Evolutionary conservation across 2,113 vertebrate species (phyloP), one percentile per base, ranked within the genome.

Genomic region (Kryptolebias marmoratus): DNA sequence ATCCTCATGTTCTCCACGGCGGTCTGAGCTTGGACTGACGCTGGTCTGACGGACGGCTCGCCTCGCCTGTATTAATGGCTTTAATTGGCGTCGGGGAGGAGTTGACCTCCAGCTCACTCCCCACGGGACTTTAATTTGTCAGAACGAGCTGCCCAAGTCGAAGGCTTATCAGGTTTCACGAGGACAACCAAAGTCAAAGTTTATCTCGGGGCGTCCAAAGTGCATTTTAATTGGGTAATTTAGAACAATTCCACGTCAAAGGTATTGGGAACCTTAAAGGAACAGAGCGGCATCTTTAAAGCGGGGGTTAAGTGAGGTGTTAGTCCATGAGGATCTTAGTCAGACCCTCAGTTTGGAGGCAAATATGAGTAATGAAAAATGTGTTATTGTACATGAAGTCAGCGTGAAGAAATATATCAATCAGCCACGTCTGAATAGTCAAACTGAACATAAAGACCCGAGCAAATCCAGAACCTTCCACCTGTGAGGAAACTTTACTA

Each of bases 161-260:
- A 22, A 66, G 66, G 42, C 42, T 75, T 90, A 89, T 85, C 88
- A 77, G 22, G 71, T 79, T 84, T 89, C 87, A 85, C 91, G 84
- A 77, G 28, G 59, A 15, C 55, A 71, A 22, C 32, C 15, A 8
- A 69, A 78, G 69, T 49, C 87, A 88, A 71, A 61, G 88, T 75
- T 89, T 89, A 89, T 66, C 61, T 56, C 44, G 28, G 18, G 28
- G 65, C 42, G 71, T 68, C 22, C 68, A 89, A 87, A 89, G 84
- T 91, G 84, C 84, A 81, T 87, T 85, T 90, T 85, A 83, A 73
- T 83, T 69, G 10, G 45, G 48, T 31, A 81, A 89, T 72, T 89
- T 44, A 87, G 87, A 83, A 55, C 75, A 57, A 85, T 54, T 90
- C 91, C 93, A 93, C 90, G 87, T 90, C 62, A 1, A 52, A 73